phyloP scores from a whole-genome alignment of 2,797 vertebrate species.

The Anniella stebbinsi region DNA sequence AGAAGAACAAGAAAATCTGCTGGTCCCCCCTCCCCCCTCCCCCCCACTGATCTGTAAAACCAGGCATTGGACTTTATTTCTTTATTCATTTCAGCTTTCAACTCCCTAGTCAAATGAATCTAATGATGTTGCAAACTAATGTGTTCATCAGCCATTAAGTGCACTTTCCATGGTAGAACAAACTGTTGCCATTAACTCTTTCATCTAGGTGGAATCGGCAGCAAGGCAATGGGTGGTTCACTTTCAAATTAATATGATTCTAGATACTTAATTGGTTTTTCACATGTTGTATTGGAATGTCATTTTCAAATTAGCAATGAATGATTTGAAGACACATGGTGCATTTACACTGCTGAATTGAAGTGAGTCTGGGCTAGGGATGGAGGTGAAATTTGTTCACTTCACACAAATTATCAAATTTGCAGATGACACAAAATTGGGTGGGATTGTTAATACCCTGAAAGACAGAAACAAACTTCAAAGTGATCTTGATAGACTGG shows the following conservation, averaged over 20 bases:
- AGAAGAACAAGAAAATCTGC: background rate
- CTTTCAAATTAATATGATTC: background rate
- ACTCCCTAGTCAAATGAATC: background rate
- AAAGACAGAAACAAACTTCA: too few relatives aligned
- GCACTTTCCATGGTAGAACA: background rate
- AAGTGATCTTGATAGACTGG: too few relatives aligned
- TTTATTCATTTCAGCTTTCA: constrained; percentile 9
- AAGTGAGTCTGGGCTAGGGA: background rate
- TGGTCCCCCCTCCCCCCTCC: background rate
- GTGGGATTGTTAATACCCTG: too few relatives aligned
- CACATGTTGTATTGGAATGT: background rate
- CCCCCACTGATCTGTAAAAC: background rate
- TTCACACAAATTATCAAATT: too few relatives aligned
- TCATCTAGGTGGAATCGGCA: background rate
- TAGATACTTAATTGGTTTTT: background rate
- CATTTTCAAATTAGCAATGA: background rate
- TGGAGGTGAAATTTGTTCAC: too few relatives aligned
- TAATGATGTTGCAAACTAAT: background rate
- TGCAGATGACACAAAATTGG: too few relatives aligned
- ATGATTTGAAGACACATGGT: background rate
- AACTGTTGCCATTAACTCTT: background rate
- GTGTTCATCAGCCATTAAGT: background rate
- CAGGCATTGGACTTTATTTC: background rate
- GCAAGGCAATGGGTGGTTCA: background rate
- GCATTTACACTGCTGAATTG: background rate